These are phyloP conservation scores for Poecilia velifera DNA, from an alignment of 2,797 vertebrate species.

Conservation along the genomic window DNA sequence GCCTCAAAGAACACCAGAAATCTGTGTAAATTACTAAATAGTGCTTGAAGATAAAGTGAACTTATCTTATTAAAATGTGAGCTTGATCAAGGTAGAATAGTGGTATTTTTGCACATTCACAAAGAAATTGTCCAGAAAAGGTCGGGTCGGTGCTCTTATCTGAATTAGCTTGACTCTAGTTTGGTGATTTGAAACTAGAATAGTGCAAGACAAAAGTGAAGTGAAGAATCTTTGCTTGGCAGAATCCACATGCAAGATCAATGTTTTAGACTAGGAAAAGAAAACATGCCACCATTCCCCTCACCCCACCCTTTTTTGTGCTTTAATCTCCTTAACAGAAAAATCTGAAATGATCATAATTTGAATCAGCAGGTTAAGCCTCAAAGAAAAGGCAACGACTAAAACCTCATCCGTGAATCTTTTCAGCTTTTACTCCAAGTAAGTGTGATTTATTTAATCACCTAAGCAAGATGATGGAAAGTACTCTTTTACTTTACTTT, in stretches of 20 bases:
- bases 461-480: not conserved
- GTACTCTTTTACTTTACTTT: not conserved
- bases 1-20: not conserved
- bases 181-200: not conserved
- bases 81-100: not conserved
- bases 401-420: too few relatives aligned
- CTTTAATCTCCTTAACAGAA: not conserved
- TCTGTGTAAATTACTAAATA: not conserved
- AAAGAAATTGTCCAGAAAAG: not conserved
- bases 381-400: not conserved
- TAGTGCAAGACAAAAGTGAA: not conserved
- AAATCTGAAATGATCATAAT: not conserved
- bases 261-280: not conserved
- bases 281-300: not conserved
- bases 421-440: too few relatives aligned
- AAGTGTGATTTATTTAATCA: not conserved
- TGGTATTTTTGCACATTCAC: not conserved
- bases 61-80: not conserved
- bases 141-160: not conserved
- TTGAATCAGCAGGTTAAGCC: not conserved
- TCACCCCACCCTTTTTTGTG: not conserved
- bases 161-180: not conserved
- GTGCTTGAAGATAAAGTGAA: not conserved
- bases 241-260: not conserved
- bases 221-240: not conserved